A percentile compares a stretch with the other conserved stretches of the same genome.
These are phyloP conservation scores for Tipula unca DNA, from an alignment of 2,888 invertebrate genomes.

Conservation along the genomic window DNA sequence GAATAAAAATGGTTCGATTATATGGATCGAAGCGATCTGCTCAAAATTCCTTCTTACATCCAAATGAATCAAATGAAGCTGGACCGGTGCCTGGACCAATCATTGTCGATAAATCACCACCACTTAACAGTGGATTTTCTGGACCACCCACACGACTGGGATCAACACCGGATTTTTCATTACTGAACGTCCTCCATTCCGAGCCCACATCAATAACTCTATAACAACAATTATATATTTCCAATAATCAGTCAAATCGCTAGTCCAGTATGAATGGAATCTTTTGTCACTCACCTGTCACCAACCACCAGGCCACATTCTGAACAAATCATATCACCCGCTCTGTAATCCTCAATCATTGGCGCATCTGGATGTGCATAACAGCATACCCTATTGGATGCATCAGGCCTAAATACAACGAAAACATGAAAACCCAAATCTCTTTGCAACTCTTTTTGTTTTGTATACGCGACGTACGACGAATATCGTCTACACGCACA, in stretches of 20 bases:
- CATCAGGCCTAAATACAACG: slow-evolving; percentile 46
- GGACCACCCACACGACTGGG: slow-evolving; percentile 99
- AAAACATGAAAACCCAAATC: background rate
- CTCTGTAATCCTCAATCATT: slow-evolving; percentile 95
- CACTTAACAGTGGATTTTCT: slow-evolving; percentile 92
- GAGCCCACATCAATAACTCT: slow-evolving; percentile 99
- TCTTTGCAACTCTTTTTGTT: background rate
- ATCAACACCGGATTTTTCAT: slow-evolving; percentile 93
- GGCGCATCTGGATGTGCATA: slow-evolving; percentile 92
- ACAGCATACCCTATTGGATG: slow-evolving; percentile 73
- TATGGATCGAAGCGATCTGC: slow-evolving; percentile 26
- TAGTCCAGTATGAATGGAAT: background rate
- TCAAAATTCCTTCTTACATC: slow-evolving; percentile 49
- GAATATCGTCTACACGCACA: background rate
- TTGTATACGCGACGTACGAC: background rate
- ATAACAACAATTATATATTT: no score
- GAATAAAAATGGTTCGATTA: background rate
- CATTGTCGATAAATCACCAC: slow-evolving; percentile 93
- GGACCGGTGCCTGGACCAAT: slow-evolving; percentile 71
- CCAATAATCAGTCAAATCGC: no score
- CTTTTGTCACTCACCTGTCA: slow-evolving; percentile 50
- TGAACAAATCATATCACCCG: slow-evolving; percentile 98
- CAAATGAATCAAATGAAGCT: slow-evolving; percentile 83
- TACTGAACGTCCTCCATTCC: slow-evolving; percentile 99
- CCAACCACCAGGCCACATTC: slow-evolving; percentile 99